Evolutionary conservation across 2,113 vertebrate genomes (phyloP).

Genomic region (Callorhinus ursinus): DNA sequence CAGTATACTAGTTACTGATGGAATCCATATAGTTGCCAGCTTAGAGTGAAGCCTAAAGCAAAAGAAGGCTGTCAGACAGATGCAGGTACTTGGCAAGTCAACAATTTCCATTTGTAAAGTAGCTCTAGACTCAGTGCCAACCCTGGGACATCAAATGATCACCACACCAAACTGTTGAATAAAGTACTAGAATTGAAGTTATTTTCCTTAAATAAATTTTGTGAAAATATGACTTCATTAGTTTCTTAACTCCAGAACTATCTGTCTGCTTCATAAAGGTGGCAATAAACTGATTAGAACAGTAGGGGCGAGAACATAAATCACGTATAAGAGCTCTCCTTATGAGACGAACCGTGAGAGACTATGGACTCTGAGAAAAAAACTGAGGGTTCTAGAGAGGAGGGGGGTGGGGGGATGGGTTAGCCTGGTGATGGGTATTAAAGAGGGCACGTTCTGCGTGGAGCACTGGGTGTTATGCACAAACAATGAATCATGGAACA

Average conservation of each 20-base stretch:
- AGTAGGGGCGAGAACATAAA: not conserved
- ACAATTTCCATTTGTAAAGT: not conserved
- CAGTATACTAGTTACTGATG: not conserved
- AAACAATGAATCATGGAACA: too few species aligned
- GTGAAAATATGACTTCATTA: not conserved
- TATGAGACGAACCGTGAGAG: too few species aligned
- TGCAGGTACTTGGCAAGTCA: not conserved
- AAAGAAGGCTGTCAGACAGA: not conserved
- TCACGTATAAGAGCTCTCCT: not conserved
- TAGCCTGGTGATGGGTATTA: too few species aligned
- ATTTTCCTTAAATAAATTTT: not conserved
- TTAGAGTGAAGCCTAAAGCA: not conserved
- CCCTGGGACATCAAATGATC: not conserved
- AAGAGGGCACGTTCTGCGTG: too few species aligned
- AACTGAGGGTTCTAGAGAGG: too few species aligned
- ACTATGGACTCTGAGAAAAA: too few species aligned
- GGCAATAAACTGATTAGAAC: not conserved
- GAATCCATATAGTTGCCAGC: not conserved
- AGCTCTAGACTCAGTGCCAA: not conserved
- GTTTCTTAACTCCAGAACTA: not conserved
- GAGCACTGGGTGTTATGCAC: too few species aligned
- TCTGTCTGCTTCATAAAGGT: not conserved
- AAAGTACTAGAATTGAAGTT: constrained; percentile 17
- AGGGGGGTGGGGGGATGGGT: too few species aligned
- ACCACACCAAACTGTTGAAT: not conserved